Conservation (phyloP, 2,113 vertebrate species). For the Perca flavescens region DNA sequence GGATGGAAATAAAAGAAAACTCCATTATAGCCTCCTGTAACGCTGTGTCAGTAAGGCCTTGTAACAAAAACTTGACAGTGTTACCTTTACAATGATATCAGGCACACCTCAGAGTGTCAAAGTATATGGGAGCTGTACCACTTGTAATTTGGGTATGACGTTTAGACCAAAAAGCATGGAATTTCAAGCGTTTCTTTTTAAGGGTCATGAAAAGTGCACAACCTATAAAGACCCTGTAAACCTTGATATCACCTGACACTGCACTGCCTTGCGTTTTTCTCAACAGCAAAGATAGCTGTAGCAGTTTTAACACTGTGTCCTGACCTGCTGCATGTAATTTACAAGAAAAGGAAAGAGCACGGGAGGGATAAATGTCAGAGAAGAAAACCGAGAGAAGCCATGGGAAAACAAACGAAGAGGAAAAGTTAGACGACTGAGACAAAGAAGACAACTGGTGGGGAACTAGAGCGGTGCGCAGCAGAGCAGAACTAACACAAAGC, state of each 20-base stretch:
- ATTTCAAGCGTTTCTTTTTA: no score
- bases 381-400: background rate
- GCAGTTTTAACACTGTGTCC: conserved; percentile 16
- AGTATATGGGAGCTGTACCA: no score
- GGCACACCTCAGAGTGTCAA: no score
- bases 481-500: conserved; percentile 57
- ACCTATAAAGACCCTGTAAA: background rate
- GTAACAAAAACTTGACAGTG: no score
- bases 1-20: no score
- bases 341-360: background rate
- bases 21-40: no score
- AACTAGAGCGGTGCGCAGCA: conserved; percentile 23
- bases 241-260: background rate
- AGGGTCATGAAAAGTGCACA: background rate
- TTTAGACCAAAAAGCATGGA: no score
- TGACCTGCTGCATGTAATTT: conserved; percentile 17
- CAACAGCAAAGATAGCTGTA: conserved; percentile 15
- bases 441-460: conserved; percentile 28
- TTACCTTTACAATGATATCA: no score
- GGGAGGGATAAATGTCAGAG: conserved; percentile 1
- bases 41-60: no score
- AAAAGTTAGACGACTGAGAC: conserved; percentile 18
- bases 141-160: no score
- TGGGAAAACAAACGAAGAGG: background rate
- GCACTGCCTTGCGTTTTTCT: conserved; percentile 13